These are phyloP conservation scores for Netelia inedita DNA, from an alignment of 2,888 invertebrate species.

Conservation along the genomic window DNA sequence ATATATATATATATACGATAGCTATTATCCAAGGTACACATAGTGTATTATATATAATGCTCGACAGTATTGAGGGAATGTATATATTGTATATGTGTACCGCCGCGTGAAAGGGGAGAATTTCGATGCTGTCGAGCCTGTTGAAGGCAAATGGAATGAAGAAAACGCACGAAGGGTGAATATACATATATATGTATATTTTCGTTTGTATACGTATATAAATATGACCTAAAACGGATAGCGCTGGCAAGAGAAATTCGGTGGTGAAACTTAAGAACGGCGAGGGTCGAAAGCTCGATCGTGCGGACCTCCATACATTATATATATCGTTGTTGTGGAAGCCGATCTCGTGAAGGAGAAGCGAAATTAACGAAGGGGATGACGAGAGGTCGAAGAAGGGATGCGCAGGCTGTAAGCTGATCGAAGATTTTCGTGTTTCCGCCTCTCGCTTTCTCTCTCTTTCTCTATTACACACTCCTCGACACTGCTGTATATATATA, in stretches of 20 bases:
- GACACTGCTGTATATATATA: not conserved
- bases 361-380: slow-evolving; percentile 48
- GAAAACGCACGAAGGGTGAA: slow-evolving; percentile 2
- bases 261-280: slow-evolving; percentile 37
- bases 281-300: slow-evolving; percentile 6
- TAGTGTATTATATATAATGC: not conserved
- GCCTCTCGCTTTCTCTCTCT: not conserved
- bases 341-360: slow-evolving; percentile 40
- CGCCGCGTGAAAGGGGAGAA: slow-evolving; percentile 22
- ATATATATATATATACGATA: not conserved
- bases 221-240: not conserved
- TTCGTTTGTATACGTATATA: not conserved
- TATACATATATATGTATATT: not conserved
- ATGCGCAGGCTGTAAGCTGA: slow-evolving; percentile 44
- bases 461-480: not conserved
- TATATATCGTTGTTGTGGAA: not conserved
- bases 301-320: slow-evolving; percentile 2
- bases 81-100: not conserved
- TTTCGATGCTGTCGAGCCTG: slow-evolving; percentile 20
- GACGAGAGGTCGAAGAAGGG: slow-evolving; percentile 30
- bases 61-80: not conserved
- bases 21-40: not conserved
- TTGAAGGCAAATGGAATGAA: slow-evolving; percentile 24
- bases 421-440: slow-evolving; percentile 47
- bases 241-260: slow-evolving; percentile 19